Evolutionary conservation across 1,140 invertebrate species (phyloP), one percentile per base, ranked within the genome.

Genomic region (Lasioglossum albipes): DNA sequence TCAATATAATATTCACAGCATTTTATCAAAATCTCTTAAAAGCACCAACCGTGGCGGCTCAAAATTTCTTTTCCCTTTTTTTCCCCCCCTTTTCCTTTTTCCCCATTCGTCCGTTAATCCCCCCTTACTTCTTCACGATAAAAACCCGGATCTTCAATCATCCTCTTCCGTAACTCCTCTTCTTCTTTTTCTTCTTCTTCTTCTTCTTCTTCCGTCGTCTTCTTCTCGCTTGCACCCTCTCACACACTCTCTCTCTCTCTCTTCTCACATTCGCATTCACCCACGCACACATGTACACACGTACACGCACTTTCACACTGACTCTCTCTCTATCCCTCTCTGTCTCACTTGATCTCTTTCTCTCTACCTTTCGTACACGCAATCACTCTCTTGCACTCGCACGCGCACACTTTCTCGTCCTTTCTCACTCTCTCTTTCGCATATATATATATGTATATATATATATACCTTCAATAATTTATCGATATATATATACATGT

Each of bases 1-100:
- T 92, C 90, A 93, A 92, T 93, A 91, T 92, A 91, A 91, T 93
- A 93, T 93, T 93, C 92, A 93, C 92, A 93, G 92, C 91, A 92
- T 93, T 93, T 93, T 92, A 92, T 93, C 91, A 92, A 92, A 93
- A 93, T 92, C 91, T 93, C 88, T 92, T 92, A 91, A 91, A 92
- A 93, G 92, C 92, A 93, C 92, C 92, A 92, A 92, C 89, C 89
- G 88, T 91, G 89, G 89, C 89, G 91, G 88, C 84, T 90, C 79
- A 78, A 84, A 87, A 87, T 88, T 83, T 65, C 57, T n/a, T 59
- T n/a, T 59, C 52, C 52, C 52, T 54, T 54, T 20, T 54, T 54
- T 20, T 18, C 4, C 18, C 18, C 2, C 52, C 6, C 52, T 20
- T 16, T 18, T 16, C 52, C 52, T 54, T 20, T 54, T 20, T 54